Base-by-base conservation (phyloP, 1,140 invertebrate species). In the Brachionus rubens region DNA sequence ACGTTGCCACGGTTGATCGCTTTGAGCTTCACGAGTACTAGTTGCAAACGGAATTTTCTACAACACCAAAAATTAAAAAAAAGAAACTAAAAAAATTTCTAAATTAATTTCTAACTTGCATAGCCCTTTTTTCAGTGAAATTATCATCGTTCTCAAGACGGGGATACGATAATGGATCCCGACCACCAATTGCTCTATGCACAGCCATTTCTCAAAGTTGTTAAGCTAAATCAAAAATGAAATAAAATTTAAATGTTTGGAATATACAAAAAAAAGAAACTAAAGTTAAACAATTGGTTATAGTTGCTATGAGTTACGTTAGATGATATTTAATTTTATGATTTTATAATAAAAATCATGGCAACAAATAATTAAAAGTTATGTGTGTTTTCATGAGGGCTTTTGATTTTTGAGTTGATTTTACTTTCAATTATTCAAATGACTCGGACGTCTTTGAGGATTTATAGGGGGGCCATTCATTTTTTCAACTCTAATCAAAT, bases 141-240 rank as follows among this genome's bases (percentile, higher is more conserved):
- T 82, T 78, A 41, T 78, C 75, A 78, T 84, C 83, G 77, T 81
- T 82, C 76, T 84, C 80, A 41, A 80, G 68, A 77, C 77, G 79
- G 9, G 82, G 81, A 75, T 83, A 83, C 6, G 82, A 81, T 79
- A 83, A 82, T 2, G 82, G 82, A 77, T 84, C 79, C 43, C 83
- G 78, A 16, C 36, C 41, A 16, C 48, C 48, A 33, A 54, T 43
- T 43, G 72, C 72, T 56, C 72, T 54, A 41, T 75, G 72, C 16
- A 75, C 68, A 50, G 68, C 68, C 68, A 72, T 72, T 54, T 48
- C 50, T 50, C 10, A 21, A 48, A 50, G 21, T 28, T 12, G 12
- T 3, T 12, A 72, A 72, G n/a, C 21, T 21, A 50, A 28, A 30
- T 26, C 19, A n/a, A 12, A 43, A 26, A 2, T 26, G 0, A 43